Conservation (phyloP, 2,888 invertebrate species). For the Mechanitis mazaeus region DNA sequence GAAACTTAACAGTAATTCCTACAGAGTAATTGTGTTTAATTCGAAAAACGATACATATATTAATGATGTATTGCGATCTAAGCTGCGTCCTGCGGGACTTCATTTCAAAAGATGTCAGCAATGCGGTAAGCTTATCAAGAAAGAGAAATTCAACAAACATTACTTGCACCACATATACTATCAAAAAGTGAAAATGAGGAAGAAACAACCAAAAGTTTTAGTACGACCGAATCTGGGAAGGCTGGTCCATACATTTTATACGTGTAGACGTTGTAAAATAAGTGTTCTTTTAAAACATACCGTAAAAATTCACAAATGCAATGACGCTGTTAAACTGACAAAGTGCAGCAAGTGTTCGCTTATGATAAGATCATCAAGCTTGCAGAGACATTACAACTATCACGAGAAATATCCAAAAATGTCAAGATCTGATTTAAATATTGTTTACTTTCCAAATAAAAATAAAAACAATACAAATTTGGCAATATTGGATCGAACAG, state of each 20-base stretch:
- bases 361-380: conserved; percentile 7
- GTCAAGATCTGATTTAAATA: conserved; percentile 11
- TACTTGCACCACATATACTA: conserved; percentile 14
- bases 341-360: conserved; percentile 25
- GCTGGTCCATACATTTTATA: conserved; percentile 17
- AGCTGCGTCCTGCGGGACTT: conserved; percentile 22
- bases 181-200: not conserved
- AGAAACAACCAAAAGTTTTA: conserved; percentile 7
- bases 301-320: conserved; percentile 16
- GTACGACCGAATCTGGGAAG: conserved; percentile 4
- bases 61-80: conserved; percentile 23
- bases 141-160: conserved; percentile 22
- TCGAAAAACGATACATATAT: conserved; percentile 19
- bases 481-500: not conserved
- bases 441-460: conserved; percentile 13
- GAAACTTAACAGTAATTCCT: conserved; percentile 15
- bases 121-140: conserved; percentile 29
- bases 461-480: conserved; percentile 1
- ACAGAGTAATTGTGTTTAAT: conserved; percentile 34
- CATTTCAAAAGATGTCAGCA: conserved; percentile 31
- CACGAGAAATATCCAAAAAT: conserved; percentile 23
- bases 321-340: not conserved
- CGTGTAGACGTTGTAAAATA: conserved; percentile 21
- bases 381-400: conserved; percentile 10
- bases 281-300: conserved; percentile 16